Conservation (phyloP, 2,888 invertebrate genomes). For the Amiota mariae region DNA sequence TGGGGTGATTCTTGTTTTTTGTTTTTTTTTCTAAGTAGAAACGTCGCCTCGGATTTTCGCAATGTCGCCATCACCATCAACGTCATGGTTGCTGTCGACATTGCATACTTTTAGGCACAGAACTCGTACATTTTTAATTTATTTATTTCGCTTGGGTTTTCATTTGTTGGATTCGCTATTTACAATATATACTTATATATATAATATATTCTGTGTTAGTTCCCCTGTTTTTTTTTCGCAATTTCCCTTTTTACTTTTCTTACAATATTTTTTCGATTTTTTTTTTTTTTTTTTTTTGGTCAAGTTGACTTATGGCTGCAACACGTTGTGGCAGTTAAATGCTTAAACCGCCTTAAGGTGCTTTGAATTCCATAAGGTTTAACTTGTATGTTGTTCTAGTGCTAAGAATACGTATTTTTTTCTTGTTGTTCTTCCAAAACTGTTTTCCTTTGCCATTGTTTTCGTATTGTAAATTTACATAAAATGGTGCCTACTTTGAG, state of each 20-base stretch:
- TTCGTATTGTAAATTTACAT: neutral
- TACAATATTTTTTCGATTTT: no score
- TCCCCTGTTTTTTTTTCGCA: no score
- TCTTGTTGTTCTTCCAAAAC: neutral
- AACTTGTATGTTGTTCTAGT: no score
- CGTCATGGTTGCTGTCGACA: neutral
- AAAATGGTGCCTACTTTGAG: slow-evolving; percentile 1
- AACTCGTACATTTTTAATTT: slow-evolving; percentile 23
- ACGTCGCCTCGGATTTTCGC: neutral
- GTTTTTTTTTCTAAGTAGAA: neutral
- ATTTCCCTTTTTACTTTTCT: neutral
- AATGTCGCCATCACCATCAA: neutral
- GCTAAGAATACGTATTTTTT: no score
- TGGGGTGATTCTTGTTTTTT: neutral
- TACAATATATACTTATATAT: neutral
- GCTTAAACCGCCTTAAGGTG: neutral
- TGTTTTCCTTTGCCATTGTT: neutral
- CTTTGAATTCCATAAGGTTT: neutral
- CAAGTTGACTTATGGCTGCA: neutral
- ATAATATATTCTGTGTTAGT: neutral
- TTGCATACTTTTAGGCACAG: slow-evolving; percentile 29
- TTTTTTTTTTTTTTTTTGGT: neutral
- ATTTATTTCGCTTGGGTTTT: slow-evolving; percentile 16
- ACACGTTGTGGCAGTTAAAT: neutral
- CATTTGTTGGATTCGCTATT: neutral